Evolutionary conservation across 2,888 invertebrate species (phyloP).

Genomic region (Nephrotoma flavescens): DNA sequence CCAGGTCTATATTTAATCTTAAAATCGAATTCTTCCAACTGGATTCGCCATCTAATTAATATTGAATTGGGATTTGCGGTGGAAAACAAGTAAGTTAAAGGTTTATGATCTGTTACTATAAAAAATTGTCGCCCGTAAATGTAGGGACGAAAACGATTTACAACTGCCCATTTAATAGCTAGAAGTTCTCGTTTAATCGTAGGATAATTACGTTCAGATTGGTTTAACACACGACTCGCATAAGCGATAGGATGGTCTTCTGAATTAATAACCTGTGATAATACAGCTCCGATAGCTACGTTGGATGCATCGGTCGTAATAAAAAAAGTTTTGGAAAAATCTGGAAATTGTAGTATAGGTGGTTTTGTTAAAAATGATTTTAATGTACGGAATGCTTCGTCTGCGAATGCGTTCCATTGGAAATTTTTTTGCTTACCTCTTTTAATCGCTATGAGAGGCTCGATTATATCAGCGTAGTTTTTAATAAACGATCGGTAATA

Average conservation of each 20-base stretch:
- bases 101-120: too few relatives aligned
- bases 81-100: too few relatives aligned
- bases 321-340: not conserved
- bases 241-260: not conserved
- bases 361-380: not conserved
- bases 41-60: too few relatives aligned
- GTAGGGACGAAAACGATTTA: not conserved
- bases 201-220: not conserved
- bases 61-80: too few relatives aligned
- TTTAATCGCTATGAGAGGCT: not conserved
- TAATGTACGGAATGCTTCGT: not conserved
- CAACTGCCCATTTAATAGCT: not conserved
- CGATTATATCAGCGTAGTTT: not conserved
- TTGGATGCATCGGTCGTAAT: not conserved
- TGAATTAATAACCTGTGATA: slow-evolving; percentile 2
- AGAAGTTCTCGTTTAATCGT: not conserved
- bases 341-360: not conserved
- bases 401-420: not conserved
- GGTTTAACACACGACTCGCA: not conserved
- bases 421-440: not conserved
- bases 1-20: too few relatives aligned
- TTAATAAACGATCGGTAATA: not conserved
- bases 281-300: not conserved
- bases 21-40: too few relatives aligned
- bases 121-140: too few relatives aligned